These are phyloP conservation scores for Plebejus melissa DNA, from an alignment of 2,888 invertebrate genomes.

Conservation along the genomic window DNA sequence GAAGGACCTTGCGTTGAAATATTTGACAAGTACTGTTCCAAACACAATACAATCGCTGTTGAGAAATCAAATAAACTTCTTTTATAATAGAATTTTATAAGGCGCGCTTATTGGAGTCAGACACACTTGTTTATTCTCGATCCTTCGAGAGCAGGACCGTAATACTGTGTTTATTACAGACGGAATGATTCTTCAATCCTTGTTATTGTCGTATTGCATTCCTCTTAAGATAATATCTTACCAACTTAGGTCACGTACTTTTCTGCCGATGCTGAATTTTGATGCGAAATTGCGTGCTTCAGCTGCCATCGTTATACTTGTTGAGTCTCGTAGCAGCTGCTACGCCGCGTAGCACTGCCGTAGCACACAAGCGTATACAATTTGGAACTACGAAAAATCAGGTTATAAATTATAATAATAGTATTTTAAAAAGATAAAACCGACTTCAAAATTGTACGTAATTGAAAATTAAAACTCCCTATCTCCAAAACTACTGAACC, in stretches of 20 bases:
- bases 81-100: conserved; percentile 68
- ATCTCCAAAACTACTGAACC: too few species aligned
- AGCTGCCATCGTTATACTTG: too few species aligned
- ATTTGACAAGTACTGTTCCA: conserved; percentile 51
- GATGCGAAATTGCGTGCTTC: background rate
- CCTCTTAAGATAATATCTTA: background rate
- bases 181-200: conserved; percentile 4
- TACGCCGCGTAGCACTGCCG: background rate
- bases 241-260: background rate
- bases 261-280: background rate
- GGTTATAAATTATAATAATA: too few species aligned
- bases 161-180: conserved; percentile 15
- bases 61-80: conserved; percentile 70
- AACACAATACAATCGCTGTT: conserved; percentile 71
- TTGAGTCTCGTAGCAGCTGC: background rate
- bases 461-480: too few species aligned
- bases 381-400: background rate
- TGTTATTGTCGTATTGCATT: conserved; percentile 9
- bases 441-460: too few species aligned
- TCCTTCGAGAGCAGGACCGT: conserved; percentile 28
- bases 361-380: background rate
- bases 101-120: conserved; percentile 51
- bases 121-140: conserved; percentile 30
- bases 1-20: background rate
- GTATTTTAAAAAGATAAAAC: too few species aligned